Percentiles rank a stretch among this genome's conserved stretches.
Evolutionary conservation across 2,888 invertebrate species (phyloP).

Genomic region (Caradrina clavipalpis): DNA sequence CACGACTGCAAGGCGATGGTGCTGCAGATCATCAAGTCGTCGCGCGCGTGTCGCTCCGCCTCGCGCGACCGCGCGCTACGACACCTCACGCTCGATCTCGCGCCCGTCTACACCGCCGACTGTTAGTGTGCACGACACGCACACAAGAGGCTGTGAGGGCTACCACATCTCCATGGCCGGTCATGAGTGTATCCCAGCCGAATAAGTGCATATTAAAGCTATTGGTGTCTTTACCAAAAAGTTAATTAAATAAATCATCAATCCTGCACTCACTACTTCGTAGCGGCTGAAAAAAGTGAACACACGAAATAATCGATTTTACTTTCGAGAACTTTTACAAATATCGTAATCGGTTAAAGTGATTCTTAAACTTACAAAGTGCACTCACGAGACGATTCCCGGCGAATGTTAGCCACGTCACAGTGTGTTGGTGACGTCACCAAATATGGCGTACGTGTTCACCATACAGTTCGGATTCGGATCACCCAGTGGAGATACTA

Average conservation of each 20-base stretch:
- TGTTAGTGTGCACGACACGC: conserved; percentile 72
- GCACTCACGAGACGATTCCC: conserved; percentile 36
- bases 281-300: not conserved
- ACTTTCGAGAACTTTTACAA: conserved; percentile 27
- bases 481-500: conserved; percentile 53
- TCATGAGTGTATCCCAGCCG: conserved; percentile 7
- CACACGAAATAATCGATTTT: conserved; percentile 17
- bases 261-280: conserved; percentile 2
- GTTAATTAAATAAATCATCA: conserved; percentile 23
- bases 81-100: conserved; percentile 95
- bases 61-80: conserved; percentile 95
- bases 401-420: conserved; percentile 24
- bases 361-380: conserved; percentile 21
- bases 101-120: conserved; percentile 94
- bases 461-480: conserved; percentile 49
- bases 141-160: conserved; percentile 25
- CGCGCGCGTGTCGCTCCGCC: conserved; percentile 95
- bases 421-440: conserved; percentile 37
- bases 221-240: conserved; percentile 2
- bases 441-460: conserved; percentile 41
- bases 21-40: conserved; percentile 97
- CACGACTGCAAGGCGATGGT: conserved; percentile 98
- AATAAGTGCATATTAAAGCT: not conserved
- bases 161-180: conserved; percentile 5
- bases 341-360: conserved; percentile 29